These are phyloP conservation scores for Caenorhabditis drosophilae DNA, from an alignment of 2,888 invertebrate genomes.

Conservation along the genomic window DNA sequence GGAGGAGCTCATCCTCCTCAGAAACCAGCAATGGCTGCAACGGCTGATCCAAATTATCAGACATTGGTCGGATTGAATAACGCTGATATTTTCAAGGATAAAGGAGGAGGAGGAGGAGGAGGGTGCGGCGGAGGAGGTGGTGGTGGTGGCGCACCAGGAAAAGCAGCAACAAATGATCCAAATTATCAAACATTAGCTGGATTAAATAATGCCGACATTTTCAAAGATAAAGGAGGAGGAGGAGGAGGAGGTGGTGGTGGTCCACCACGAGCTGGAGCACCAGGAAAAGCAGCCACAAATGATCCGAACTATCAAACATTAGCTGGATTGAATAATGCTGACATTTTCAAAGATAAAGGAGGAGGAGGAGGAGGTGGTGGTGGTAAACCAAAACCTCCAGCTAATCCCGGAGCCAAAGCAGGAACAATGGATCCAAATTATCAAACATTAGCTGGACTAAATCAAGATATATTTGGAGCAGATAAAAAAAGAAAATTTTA, in stretches of 20 bases:
- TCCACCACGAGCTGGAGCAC: constrained; percentile 7
- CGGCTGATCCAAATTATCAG: constrained; percentile 1
- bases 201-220: not conserved
- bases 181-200: constrained; percentile 5
- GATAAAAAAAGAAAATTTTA: too few species aligned
- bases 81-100: constrained; percentile 10
- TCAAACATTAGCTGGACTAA: constrained; percentile 16
- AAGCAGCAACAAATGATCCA: constrained; percentile 5
- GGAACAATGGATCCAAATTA: constrained; percentile 4
- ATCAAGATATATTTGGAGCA: too few species aligned
- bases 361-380: constrained; percentile 14
- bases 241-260: not conserved
- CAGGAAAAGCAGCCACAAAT: constrained; percentile 2
- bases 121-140: too few species aligned
- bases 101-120: constrained; percentile 13
- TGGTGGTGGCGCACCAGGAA: too few species aligned
- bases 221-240: not conserved
- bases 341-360: constrained; percentile 13
- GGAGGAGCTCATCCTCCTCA: not conserved
- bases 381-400: constrained; percentile 7
- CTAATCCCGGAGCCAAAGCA: not conserved
- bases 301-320: constrained; percentile 13
- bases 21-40: constrained; percentile 1
- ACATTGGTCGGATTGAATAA: constrained; percentile 10
- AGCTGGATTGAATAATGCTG: constrained; percentile 9